These are phyloP conservation scores for Ammospiza nelsoni DNA, from an alignment of 2,113 vertebrate species.

Conservation along the genomic window DNA sequence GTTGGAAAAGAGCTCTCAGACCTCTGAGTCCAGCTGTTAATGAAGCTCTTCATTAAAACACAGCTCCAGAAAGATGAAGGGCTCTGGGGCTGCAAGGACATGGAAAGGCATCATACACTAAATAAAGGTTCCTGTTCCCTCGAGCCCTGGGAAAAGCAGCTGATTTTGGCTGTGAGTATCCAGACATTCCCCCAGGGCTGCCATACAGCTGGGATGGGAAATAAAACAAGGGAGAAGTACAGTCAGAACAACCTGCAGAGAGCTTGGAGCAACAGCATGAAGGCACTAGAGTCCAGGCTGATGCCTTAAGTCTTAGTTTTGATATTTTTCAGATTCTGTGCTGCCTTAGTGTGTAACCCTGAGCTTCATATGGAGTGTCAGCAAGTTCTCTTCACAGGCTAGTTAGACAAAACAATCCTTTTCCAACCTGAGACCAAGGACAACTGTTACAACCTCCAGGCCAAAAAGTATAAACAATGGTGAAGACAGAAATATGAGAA, in stretches of 20 bases:
- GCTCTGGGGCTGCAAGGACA: not conserved
- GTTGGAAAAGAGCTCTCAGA: not conserved
- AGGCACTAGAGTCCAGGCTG: not conserved
- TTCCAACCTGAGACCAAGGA: not conserved
- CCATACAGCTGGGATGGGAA: not conserved
- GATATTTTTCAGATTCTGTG: not conserved
- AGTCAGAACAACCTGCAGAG: not conserved
- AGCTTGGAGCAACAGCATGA: not conserved
- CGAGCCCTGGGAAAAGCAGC: fast-evolving
- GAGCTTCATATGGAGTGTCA: not conserved
- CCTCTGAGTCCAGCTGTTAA: not conserved
- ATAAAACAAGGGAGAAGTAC: not conserved
- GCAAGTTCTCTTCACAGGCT: not conserved
- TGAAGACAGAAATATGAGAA: not conserved
- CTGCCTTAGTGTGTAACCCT: not conserved
- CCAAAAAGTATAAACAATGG: not conserved
- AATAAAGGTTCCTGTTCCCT: not conserved
- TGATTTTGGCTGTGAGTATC: not conserved
- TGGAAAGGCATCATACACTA: not conserved
- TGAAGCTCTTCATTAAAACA: not conserved
- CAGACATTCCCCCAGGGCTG: not conserved
- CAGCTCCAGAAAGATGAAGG: not conserved
- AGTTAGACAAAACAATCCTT: not conserved
- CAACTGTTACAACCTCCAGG: not conserved
- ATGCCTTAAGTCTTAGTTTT: not conserved